Base-by-base conservation (phyloP, 2,113 vertebrate species). In the Holacanthus passer region DNA sequence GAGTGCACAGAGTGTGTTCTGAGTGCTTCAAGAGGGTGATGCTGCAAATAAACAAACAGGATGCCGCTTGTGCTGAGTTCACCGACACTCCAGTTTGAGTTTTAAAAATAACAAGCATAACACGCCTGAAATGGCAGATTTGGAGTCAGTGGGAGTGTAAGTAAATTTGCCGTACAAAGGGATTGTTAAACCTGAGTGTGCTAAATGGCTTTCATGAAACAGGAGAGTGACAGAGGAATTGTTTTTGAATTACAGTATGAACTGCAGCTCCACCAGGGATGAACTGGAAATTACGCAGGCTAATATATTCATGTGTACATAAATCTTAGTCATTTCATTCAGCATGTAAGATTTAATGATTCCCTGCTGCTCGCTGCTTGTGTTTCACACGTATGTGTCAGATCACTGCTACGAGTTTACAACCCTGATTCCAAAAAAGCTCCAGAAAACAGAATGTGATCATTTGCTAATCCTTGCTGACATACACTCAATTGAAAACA, bases 31-130 rank as follows among this genome's bases (percentile, higher is more conserved):
- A 69, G 62, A 68, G 39, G 47, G 16, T 27, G n/a, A 74, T 48
- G 73, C 79, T 79, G 55, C 63, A 81, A 50, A 78, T 63, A 85
- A 90, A 79, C 67, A 85, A 83, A 80, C 73, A 35, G 60, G 43
- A 60, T 22, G 27, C n/a, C 20, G 64, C 47, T 24, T 37, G 20
- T 62, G 56, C 58, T 20, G 29, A 52, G 39, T 70, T 80, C 20
- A 55, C 13, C 0, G 47, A 58, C 56, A 20, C 77, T 67, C 41
- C 6, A 29, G 12, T 66, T 66, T 74, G 29, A 75, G 52, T 76
- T 29, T 37, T 58, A 52, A 65, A 65, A 52, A 75, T 60, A 59
- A 48, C 66, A 75, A 65, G 50, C 56, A 27, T 50, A 58, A 48
- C 71, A 79, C 60, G 50, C 50, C 20, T 43, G 24, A 35, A 35